A percentile compares a stretch with the other conserved stretches of the same genome.
These are phyloP conservation scores for Bufotes viridis DNA, from an alignment of 2,797 vertebrate species.

Conservation along the genomic window DNA sequence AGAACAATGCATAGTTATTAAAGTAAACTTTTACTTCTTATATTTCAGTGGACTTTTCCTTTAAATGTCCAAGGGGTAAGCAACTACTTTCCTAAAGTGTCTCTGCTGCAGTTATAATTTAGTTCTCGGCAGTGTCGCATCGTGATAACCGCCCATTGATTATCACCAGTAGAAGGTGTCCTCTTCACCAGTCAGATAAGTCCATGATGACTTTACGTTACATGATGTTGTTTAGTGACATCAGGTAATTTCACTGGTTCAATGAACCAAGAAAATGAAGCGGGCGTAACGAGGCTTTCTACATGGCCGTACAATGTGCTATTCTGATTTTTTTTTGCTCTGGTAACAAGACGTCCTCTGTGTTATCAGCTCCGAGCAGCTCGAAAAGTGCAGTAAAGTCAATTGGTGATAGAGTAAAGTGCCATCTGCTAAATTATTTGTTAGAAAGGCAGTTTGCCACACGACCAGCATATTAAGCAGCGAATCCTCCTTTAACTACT, in stretches of 20 bases:
- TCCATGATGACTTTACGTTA: constrained; percentile 49
- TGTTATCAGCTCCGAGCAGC: constrained; percentile 44
- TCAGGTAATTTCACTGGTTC: constrained; percentile 50
- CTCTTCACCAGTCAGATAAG: constrained; percentile 47
- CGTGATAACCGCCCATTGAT: constrained; percentile 43
- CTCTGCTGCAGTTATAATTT: constrained; percentile 7
- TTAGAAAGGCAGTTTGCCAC: constrained; percentile 19
- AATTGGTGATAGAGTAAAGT: constrained; percentile 20
- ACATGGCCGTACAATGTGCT: background rate
- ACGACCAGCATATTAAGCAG: background rate
- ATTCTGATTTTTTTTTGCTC: constrained; percentile 43
- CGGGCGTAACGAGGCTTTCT: constrained; percentile 38
- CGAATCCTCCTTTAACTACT: constrained; percentile 32
- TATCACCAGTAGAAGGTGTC: constrained; percentile 31
- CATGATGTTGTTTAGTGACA: constrained; percentile 52
- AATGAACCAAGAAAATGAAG: constrained; percentile 55
- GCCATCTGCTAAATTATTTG: constrained; percentile 39
- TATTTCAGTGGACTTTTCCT: no score
- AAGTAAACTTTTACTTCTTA: no score
- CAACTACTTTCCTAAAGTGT: background rate
- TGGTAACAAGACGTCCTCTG: constrained; percentile 17
- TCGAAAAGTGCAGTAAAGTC: constrained; percentile 34
- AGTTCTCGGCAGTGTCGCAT: constrained; percentile 38
- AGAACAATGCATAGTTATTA: no score
- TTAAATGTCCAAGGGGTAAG: background rate